Conservation (phyloP, 2,888 invertebrate species). For the Calameuta filiformis region DNA sequence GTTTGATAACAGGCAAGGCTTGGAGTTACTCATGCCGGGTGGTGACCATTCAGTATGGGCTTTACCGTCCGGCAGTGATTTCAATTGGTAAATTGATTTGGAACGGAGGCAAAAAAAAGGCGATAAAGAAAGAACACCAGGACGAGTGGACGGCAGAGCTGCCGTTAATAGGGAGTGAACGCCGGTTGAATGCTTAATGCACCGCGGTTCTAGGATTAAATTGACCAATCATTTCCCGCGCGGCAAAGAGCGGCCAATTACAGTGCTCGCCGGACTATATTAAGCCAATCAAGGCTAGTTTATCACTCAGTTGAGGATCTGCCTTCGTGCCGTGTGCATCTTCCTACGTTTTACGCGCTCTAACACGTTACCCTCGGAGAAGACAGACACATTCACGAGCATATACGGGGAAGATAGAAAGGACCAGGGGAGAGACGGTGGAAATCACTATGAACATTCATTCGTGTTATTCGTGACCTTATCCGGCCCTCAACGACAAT, state of each 20-base stretch:
- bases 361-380: background rate
- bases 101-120: slow-evolving; percentile 31
- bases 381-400: background rate
- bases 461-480: slow-evolving; percentile 2
- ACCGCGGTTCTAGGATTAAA: slow-evolving; percentile 63
- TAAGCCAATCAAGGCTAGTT: slow-evolving; percentile 75
- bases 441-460: slow-evolving; percentile 1
- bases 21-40: slow-evolving; percentile 11
- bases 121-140: slow-evolving; percentile 28
- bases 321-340: slow-evolving; percentile 65
- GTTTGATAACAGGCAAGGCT: slow-evolving; percentile 40
- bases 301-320: slow-evolving; percentile 70
- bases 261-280: slow-evolving; percentile 73
- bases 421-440: background rate
- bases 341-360: slow-evolving; percentile 4
- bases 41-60: slow-evolving; percentile 16
- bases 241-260: slow-evolving; percentile 72
- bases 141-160: slow-evolving; percentile 30
- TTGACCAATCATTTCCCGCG: slow-evolving; percentile 66
- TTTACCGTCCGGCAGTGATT: slow-evolving; percentile 53
- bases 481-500: background rate
- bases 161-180: slow-evolving; percentile 64
- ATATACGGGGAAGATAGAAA: background rate
- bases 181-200: slow-evolving; percentile 65
- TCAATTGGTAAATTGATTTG: slow-evolving; percentile 64